Base-by-base conservation (phyloP, 2,113 vertebrate species). In the Sebastes fasciatus region DNA sequence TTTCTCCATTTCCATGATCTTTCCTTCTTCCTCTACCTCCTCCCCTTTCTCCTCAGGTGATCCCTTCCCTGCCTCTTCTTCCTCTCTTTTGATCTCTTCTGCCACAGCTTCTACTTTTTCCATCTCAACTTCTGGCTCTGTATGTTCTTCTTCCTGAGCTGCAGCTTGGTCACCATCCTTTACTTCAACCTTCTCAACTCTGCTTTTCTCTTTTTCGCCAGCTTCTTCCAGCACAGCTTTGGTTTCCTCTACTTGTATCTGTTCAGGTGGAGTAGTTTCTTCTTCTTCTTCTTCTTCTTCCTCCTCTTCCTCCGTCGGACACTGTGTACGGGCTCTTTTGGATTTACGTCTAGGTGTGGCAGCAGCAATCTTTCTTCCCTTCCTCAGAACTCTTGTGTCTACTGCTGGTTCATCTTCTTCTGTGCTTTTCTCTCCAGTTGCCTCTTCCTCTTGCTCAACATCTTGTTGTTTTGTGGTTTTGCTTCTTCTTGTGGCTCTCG, bases 271-370 rank as follows among this genome's bases (percentile, higher is more conserved):
- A 73, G n/a, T 21, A 9, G 9, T 26, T 63, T 55, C 52, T 3
- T 78, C 45, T 8, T 66, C 83, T 58, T 26, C 26, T 34, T 26
- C 26, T 34, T 34, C 26, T 34, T 34, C 26, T 34, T 34, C 26
- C 3, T 34, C 40, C n/a, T 67, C 78, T 45, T 71, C 74, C 57
- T 81, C 51, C 5, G 40, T 16, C 21, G 66, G 6, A 79, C 6
- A 9, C 62, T 70, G 85, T 79, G 66, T 90, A 1, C 66, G 3
- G 8, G 57, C n/a, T 63, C 74, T 84, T 75, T 86, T 89, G 8
- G 73, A 84, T 80, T 64, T 84, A 9, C 21, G 34, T 62, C n/a
- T 52, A 26, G 52, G 5, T 54, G 42, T 9, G 3, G n/a, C 17
- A 54, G 51, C n/a, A 64, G 69, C 40, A 62, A 62, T 71, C 45